A percentile compares a stretch with the other conserved stretches of the same genome.
These are phyloP conservation scores for Hemitrygon akajei DNA, from an alignment of 2,797 vertebrate genomes.

Conservation along the genomic window DNA sequence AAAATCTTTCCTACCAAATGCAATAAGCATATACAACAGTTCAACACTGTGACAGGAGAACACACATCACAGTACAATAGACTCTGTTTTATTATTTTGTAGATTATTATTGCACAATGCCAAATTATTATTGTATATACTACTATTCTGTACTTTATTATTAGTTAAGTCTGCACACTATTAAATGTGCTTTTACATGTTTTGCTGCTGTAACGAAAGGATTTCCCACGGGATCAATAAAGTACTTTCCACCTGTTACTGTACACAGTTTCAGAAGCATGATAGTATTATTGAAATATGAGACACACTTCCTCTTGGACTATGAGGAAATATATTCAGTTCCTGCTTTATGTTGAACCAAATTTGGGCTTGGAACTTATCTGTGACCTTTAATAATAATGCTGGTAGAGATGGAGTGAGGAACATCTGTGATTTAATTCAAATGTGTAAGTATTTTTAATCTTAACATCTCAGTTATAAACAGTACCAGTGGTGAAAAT, in stretches of 20 bases:
- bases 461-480: slow-evolving; percentile 26
- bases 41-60: too few relatives aligned
- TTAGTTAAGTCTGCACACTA: too few relatives aligned
- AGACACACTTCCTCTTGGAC: not conserved
- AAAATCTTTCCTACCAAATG: too few relatives aligned
- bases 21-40: too few relatives aligned
- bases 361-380: not conserved
- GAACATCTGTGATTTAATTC: not conserved
- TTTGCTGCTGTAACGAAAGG: too few relatives aligned
- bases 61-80: too few relatives aligned
- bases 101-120: too few relatives aligned
- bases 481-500: not conserved
- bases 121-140: too few relatives aligned
- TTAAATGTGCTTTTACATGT: too few relatives aligned
- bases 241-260: not conserved
- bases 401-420: not conserved
- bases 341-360: too few relatives aligned
- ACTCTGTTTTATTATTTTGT: too few relatives aligned
- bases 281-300: not conserved
- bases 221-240: not conserved
- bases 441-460: slow-evolving; percentile 4
- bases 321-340: not conserved
- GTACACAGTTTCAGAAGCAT: not conserved
- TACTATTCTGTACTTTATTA: too few relatives aligned
- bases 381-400: not conserved